phyloP scores from a whole-genome alignment of 2,797 vertebrate genomes.

The Bradypodion pumilum region DNA sequence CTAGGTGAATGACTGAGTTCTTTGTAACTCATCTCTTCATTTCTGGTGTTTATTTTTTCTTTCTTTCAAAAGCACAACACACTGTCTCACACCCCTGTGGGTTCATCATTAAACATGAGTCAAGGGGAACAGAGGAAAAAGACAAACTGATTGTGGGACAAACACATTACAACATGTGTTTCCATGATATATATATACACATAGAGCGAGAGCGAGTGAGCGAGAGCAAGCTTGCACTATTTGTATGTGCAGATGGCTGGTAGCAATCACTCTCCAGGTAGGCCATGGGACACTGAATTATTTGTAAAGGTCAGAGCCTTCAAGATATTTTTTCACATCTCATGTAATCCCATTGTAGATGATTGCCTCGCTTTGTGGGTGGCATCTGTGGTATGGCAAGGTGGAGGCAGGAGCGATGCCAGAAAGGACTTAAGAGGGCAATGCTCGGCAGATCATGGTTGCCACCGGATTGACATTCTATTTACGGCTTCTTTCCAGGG shows the following conservation, averaged over 20 bases:
- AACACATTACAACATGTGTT: conserved; percentile 57
- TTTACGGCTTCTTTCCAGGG: neutral
- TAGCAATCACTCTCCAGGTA: conserved; percentile 58
- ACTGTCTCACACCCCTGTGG: neutral
- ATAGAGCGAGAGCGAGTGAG: conserved; percentile 16
- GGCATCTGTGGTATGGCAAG: conserved; percentile 1
- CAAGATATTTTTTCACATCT: conserved; percentile 44
- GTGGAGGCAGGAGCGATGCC: neutral
- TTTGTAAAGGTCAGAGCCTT: conserved; percentile 67
- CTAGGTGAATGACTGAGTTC: no score
- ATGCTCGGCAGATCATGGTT: neutral
- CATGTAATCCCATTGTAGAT: conserved; percentile 41
- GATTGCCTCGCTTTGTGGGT: conserved; percentile 45
- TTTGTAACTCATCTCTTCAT: neutral
- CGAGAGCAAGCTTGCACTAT: conserved; percentile 49
- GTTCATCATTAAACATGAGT: conserved; percentile 48
- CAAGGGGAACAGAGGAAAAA: conserved; percentile 30
- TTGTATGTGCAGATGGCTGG: conserved; percentile 37
- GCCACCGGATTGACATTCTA: neutral
- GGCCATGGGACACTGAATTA: conserved; percentile 52
- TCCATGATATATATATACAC: conserved; percentile 50
- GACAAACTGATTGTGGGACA: conserved; percentile 57
- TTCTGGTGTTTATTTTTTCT: neutral
- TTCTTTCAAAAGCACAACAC: conserved; percentile 14
- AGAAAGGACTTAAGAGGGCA: neutral